Percentiles rank a stretch among this genome's conserved stretches.
Evolutionary conservation across 30 jellyfish, hydroid and myxozoan genomes (phyloP).

Genomic region (Mastigias papua): DNA sequence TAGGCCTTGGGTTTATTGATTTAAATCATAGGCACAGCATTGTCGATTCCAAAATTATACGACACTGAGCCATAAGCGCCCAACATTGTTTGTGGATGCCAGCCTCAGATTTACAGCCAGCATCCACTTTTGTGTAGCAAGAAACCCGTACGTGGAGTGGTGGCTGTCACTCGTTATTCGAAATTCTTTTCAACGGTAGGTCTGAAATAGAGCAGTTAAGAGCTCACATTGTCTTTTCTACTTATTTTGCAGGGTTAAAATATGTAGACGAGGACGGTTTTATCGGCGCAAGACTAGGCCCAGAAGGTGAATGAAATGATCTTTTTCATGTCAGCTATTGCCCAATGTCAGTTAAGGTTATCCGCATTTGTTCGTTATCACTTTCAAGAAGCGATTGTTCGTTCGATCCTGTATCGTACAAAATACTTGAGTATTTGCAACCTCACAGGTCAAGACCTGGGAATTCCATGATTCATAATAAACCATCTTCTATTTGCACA

Average conservation of each 20-base stretch:
- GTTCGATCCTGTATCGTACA: constrained; percentile 44
- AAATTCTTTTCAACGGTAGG: too few relatives aligned
- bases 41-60: too few relatives aligned
- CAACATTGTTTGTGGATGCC: too few relatives aligned
- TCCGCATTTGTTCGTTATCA: constrained; percentile 48
- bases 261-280: constrained; percentile 54
- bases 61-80: too few relatives aligned
- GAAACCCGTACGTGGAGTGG: too few relatives aligned
- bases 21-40: too few relatives aligned
- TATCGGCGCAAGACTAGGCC: constrained; percentile 68
- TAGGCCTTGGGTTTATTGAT: too few relatives aligned
- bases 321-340: constrained; percentile 5
- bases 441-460: constrained; percentile 64
- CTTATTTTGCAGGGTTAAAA: constrained; percentile 34
- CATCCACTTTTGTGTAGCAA: too few relatives aligned
- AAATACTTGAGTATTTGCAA: constrained; percentile 18
- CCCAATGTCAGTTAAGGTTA: constrained; percentile 36
- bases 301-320: constrained; percentile 55
- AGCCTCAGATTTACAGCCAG: too few relatives aligned
- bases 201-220: too few relatives aligned
- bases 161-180: too few relatives aligned
- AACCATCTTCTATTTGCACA: not conserved
- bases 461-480: constrained; percentile 34
- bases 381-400: constrained; percentile 43
- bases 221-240: not conserved